phyloP scores from a whole-genome alignment of 2,113 vertebrate genomes.

The Anseranas semipalmata region DNA sequence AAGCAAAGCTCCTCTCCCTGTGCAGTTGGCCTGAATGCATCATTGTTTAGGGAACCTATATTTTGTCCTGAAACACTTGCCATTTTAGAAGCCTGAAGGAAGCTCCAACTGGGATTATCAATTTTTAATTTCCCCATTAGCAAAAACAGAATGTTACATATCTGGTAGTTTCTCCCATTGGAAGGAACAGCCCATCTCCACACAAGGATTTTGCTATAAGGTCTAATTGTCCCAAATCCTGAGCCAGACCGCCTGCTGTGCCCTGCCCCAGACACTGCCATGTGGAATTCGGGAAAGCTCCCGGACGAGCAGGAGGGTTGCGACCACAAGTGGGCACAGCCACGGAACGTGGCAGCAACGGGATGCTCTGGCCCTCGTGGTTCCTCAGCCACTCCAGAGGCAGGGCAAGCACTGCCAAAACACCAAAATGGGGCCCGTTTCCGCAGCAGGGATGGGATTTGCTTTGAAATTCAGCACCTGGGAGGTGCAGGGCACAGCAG shows the following conservation, averaged over 20 bases:
- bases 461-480: neutral
- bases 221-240: neutral
- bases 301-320: neutral
- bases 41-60: neutral
- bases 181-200: neutral
- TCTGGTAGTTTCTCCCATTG: neutral
- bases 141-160: conserved; percentile 3
- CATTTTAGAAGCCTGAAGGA: conserved; percentile 20
- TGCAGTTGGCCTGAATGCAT: neutral
- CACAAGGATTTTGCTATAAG: neutral
- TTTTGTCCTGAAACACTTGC: neutral
- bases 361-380: neutral
- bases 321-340: fast-evolving
- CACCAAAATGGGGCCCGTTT: neutral
- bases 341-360: neutral
- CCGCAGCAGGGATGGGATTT: neutral
- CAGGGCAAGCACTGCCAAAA: neutral
- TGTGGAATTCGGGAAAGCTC: neutral
- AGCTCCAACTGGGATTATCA: conserved; percentile 2
- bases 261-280: neutral
- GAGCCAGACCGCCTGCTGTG: neutral
- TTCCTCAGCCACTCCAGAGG: neutral
- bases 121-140: conserved; percentile 62
- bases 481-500: neutral
- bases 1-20: neutral